Evolutionary conservation across 23 tunicate genomes (phyloP).

Genomic region (Halocynthia roretzi): DNA sequence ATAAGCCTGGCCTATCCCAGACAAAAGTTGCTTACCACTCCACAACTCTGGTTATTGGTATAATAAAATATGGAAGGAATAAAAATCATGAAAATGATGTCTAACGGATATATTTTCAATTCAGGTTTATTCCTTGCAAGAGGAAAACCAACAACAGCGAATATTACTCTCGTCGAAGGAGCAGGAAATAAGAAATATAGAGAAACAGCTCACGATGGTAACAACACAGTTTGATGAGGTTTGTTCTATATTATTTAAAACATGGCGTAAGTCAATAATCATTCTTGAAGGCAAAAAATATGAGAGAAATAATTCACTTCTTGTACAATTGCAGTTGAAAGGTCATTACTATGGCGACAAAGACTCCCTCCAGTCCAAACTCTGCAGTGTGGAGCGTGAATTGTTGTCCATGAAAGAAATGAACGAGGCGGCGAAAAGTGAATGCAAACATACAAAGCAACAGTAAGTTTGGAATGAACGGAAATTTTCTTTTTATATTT

Average conservation of each 20-base stretch:
- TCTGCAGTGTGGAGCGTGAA: conserved; percentile 44
- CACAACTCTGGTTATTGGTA: too few relatives aligned
- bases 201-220: conserved; percentile 12
- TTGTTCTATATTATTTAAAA: too few relatives aligned
- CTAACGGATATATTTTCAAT: not conserved
- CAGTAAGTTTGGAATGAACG: conserved; percentile 17
- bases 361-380: conserved; percentile 57
- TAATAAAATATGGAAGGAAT: too few relatives aligned
- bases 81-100: too few relatives aligned
- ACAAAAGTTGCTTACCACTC: too few relatives aligned
- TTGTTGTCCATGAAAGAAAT: conserved; percentile 25
- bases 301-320: not conserved
- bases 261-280: not conserved
- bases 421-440: conserved; percentile 16
- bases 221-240: conserved; percentile 25
- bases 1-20: too few relatives aligned
- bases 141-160: conserved; percentile 20
- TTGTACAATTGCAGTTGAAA: conserved; percentile 27
- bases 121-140: conserved; percentile 22
- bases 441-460: conserved; percentile 31
- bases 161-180: conserved; percentile 3
- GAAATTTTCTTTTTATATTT: too few relatives aligned
- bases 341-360: conserved; percentile 34
- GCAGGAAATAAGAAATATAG: conserved; percentile 18
- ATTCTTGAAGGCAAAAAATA: not conserved